Evolutionary conservation across 2,113 vertebrate species (phyloP), one percentile per base, ranked within the genome.

Genomic region (Hepsetus odoe): DNA sequence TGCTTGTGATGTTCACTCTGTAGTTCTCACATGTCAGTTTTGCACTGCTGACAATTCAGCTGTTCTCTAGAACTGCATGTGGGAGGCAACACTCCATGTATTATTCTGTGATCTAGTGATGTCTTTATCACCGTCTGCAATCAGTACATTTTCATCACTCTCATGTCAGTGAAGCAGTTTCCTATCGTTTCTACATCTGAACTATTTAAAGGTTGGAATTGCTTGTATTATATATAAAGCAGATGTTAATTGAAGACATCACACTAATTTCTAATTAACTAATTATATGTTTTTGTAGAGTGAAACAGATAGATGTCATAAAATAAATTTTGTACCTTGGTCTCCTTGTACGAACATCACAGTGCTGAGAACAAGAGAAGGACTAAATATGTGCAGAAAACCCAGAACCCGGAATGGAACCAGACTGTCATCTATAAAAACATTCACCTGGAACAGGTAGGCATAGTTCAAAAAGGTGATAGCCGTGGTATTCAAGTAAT

Each of bases 341-440:
- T 88, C 68, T 87, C 13, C 83, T 83, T 86, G 59, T 85, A 51
- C 61, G 85, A 35, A 88, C 72, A 87, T 85, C 87, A 85, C 90
- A 99, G 98, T 89, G 96, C 95, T 84, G 98, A 99, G 76, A 97
- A 98, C 90, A 99, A 98, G 87, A 90, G 96, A 84, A 94, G 95
- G 77, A 99, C 96, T 81, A 98, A 97, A 85, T 95, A 98, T 49
- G 85, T 95, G 30, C 97, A 98, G 91, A 98, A 96, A 87, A 98
- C 95, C 83, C 87, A 95, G 91, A 98, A 98, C 90, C 98, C 97
- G 49, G 98, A 99, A 83, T 99, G 98, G 98, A 99, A 99, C 92
- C 98, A 99, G 91, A 99, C 97, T 0, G 98, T 99, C 79, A 99
- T 99, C 90, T 99, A 99, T 89, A 99, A 99, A 92, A 99, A 96